These are phyloP conservation scores for Morone saxatilis DNA, from an alignment of 2,113 vertebrate genomes.

Conservation along the genomic window DNA sequence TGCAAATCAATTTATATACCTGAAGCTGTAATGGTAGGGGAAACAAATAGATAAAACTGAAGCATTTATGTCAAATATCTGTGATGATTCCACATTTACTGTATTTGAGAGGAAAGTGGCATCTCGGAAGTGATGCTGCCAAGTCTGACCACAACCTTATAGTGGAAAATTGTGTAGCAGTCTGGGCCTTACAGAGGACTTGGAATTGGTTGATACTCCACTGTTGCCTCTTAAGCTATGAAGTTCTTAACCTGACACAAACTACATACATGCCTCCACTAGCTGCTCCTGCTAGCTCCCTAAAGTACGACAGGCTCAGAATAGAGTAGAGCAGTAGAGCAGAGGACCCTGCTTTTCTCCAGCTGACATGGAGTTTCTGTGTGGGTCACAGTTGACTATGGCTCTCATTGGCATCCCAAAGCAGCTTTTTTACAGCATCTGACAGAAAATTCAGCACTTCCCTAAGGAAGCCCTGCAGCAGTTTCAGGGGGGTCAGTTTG, in stretches of 20 bases:
- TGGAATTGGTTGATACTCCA: slow-evolving; percentile 35
- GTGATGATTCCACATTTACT: neutral
- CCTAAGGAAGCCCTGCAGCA: slow-evolving; percentile 24
- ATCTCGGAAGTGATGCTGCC: slow-evolving; percentile 3
- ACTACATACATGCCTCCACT: slow-evolving; percentile 25
- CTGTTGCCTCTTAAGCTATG: slow-evolving; percentile 7
- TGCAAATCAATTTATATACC: neutral
- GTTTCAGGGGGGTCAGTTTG: slow-evolving; percentile 8
- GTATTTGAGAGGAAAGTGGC: neutral
- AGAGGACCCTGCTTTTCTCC: slow-evolving; percentile 24
- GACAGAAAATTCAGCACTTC: slow-evolving; percentile 32
- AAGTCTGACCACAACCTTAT: slow-evolving; percentile 16
- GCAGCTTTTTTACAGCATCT: slow-evolving; percentile 20
- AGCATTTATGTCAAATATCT: neutral
- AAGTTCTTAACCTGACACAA: slow-evolving; percentile 35
- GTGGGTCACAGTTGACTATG: neutral
- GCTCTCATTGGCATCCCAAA: neutral
- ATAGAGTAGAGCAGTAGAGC: neutral
- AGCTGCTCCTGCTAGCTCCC: slow-evolving; percentile 14
- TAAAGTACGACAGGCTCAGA: slow-evolving; percentile 3
- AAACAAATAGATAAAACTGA: neutral
- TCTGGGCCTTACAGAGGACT: neutral
- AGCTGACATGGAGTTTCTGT: slow-evolving; percentile 11
- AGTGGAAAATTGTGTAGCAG: slow-evolving; percentile 3
- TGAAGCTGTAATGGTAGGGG: neutral